Percentiles rank a stretch among this genome's conserved stretches.
Evolutionary conservation across 1,140 invertebrate genomes (phyloP).

Genomic region (Pomacea maculata): DNA sequence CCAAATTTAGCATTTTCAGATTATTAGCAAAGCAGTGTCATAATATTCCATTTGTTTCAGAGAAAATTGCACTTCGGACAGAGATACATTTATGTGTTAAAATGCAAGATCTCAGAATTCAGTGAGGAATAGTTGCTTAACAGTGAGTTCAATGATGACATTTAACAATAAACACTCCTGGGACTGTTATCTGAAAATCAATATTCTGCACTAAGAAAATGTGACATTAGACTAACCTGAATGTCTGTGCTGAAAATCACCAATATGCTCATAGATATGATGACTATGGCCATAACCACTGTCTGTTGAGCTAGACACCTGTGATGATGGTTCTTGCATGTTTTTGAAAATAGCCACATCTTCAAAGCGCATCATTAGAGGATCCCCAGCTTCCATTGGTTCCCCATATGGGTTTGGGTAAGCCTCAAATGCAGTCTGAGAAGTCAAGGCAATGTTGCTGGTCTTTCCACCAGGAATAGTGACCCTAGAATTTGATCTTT

Average conservation of each 20-base stretch:
- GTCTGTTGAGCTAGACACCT: conserved; percentile 62
- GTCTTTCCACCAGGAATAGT: background rate
- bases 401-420: conserved; percentile 35
- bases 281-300: conserved; percentile 59
- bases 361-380: conserved; percentile 45
- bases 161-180: too few species aligned
- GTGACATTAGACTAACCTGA: conserved; percentile 38
- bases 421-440: conserved; percentile 22
- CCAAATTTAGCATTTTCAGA: too few species aligned
- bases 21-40: too few species aligned
- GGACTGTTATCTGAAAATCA: too few species aligned
- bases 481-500: conserved; percentile 5
- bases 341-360: conserved; percentile 57
- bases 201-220: too few species aligned
- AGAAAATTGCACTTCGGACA: too few species aligned
- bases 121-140: too few species aligned
- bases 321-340: conserved; percentile 52
- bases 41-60: too few species aligned
- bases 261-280: conserved; percentile 50
- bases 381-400: conserved; percentile 36
- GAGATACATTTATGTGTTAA: too few species aligned
- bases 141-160: too few species aligned
- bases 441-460: background rate
- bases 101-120: too few species aligned
- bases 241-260: conserved; percentile 36